phyloP scores from a whole-genome alignment of 2,113 vertebrate species.

The Hippocampus abdominalis region DNA sequence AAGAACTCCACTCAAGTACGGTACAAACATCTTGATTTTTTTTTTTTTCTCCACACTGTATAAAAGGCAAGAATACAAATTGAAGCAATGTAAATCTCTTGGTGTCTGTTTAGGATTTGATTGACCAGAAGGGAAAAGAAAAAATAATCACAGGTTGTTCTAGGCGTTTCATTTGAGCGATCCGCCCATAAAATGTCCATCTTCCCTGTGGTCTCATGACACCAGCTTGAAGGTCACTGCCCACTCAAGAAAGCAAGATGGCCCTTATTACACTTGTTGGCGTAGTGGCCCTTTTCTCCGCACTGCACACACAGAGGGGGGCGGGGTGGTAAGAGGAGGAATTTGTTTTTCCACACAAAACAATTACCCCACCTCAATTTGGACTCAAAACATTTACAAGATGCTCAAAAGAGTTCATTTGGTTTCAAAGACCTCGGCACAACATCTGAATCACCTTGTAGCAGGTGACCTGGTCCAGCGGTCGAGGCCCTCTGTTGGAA shows the following conservation, averaged over 20 bases:
- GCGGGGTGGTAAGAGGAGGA: constrained; percentile 13
- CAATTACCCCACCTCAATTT: neutral
- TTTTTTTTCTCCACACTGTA: neutral
- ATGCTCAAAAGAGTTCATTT: neutral
- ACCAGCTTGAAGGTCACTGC: constrained; percentile 72
- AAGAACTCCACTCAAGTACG: neutral
- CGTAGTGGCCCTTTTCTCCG: constrained; percentile 97
- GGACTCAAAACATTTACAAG: neutral
- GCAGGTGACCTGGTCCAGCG: constrained; percentile 96
- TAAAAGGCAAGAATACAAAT: neutral
- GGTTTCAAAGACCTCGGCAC: neutral
- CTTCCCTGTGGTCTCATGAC: neutral
- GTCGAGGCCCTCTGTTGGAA: constrained; percentile 87
- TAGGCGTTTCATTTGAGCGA: neutral
- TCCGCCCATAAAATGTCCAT: neutral
- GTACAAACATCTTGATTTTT: neutral
- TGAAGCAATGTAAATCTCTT: neutral
- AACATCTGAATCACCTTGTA: constrained; percentile 82
- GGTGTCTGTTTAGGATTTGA: neutral
- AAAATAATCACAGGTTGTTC: neutral
- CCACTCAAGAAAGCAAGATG: constrained; percentile 97
- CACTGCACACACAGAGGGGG: constrained; percentile 72
- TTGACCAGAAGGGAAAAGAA: neutral
- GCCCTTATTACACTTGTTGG: constrained; percentile 98
- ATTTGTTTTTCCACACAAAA: neutral